Conservation (phyloP, 2,113 vertebrate species). For the Eidolon helvum region DNA sequence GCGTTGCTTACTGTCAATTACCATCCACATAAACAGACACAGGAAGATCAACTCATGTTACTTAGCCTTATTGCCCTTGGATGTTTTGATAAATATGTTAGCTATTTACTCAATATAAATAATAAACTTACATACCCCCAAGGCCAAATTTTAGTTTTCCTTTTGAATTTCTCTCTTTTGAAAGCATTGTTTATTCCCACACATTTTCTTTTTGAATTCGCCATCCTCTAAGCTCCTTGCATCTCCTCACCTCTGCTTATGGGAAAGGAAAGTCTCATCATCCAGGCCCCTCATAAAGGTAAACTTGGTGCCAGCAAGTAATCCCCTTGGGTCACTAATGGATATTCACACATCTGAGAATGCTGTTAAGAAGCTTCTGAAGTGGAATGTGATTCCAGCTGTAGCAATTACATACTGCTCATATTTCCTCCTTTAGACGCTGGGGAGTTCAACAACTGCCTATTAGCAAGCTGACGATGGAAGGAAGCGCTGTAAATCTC, state of each 20-base stretch:
- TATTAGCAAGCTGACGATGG: constrained; percentile 82
- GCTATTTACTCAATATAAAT: constrained; percentile 68
- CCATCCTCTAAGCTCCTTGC: constrained; percentile 29
- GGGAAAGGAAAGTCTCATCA: constrained; percentile 64
- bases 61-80: constrained; percentile 63
- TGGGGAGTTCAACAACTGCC: constrained; percentile 79
- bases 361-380: constrained; percentile 83
- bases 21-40: constrained; percentile 72
- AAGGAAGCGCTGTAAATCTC: constrained; percentile 83
- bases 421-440: constrained; percentile 79
- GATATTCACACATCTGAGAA: constrained; percentile 86
- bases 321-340: constrained; percentile 81
- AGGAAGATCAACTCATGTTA: constrained; percentile 72
- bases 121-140: constrained; percentile 37
- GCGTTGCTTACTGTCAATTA: constrained; percentile 72
- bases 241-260: constrained; percentile 53
- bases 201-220: background rate
- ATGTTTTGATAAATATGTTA: constrained; percentile 69
- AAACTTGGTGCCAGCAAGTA: constrained; percentile 72
- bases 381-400: constrained; percentile 80
- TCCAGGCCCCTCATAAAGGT: constrained; percentile 70
- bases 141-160: constrained; percentile 48
- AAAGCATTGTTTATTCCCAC: constrained; percentile 32
- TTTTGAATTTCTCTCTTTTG: constrained; percentile 28
- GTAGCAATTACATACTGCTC: constrained; percentile 80